Percentiles rank a stretch among this genome's conserved stretches.
These are phyloP conservation scores for Noctua janthe DNA, from an alignment of 2,888 invertebrate species.

Conservation along the genomic window DNA sequence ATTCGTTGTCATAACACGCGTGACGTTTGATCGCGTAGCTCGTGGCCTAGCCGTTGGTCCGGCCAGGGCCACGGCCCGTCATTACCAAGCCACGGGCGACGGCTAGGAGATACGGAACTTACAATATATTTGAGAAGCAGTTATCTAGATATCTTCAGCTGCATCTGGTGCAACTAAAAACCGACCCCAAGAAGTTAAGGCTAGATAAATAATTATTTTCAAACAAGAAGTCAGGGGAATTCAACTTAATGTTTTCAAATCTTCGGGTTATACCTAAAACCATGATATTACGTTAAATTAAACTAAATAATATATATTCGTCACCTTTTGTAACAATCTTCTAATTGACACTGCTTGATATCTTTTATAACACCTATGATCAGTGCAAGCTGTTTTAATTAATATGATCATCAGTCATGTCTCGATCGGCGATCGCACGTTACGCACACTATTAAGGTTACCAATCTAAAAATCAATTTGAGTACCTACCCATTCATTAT, in stretches of 20 bases:
- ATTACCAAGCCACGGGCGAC: conserved; percentile 50
- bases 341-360: background rate
- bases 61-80: conserved; percentile 15
- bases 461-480: conserved; percentile 61
- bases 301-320: background rate
- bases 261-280: background rate
- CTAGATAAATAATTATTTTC: background rate
- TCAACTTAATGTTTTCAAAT: background rate
- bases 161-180: background rate
- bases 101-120: background rate
- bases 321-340: background rate
- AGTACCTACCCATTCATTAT: conserved; percentile 51
- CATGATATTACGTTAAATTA: background rate
- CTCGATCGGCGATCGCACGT: conserved; percentile 5
- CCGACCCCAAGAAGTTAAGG: background rate
- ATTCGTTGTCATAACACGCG: background rate
- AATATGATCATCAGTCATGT: conserved; percentile 50
- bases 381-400: conserved; percentile 24
- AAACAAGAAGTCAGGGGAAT: background rate
- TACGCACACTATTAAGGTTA: conserved; percentile 35
- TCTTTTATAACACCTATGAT: conserved; percentile 16
- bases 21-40: background rate
- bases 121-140: conserved; percentile 16
- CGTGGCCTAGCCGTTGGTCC: background rate
- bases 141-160: background rate